Percentiles rank a stretch among this genome's conserved stretches.
These are phyloP conservation scores for Amphiduros pacificus DNA, from an alignment of 2,888 invertebrate species.

Conservation along the genomic window DNA sequence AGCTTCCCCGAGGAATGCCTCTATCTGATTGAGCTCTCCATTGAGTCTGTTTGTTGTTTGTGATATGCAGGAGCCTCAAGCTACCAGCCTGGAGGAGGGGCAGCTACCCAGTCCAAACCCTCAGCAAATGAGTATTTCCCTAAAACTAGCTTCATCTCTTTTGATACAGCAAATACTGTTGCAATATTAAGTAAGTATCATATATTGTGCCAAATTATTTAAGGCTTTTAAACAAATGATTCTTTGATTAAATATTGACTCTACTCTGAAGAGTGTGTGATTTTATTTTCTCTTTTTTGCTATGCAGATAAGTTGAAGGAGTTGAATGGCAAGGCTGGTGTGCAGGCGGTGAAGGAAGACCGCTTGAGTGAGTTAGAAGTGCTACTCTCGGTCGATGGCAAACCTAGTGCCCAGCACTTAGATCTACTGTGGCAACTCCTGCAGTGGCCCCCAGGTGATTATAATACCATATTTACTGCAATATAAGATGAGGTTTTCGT, in stretches of 20 bases:
- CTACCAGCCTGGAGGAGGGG: slow-evolving; percentile 27
- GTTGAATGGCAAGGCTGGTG: slow-evolving; percentile 43
- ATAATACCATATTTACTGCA: neutral
- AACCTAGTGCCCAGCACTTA: slow-evolving; percentile 61
- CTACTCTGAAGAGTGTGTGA: neutral
- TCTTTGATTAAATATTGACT: neutral
- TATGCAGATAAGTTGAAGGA: slow-evolving; percentile 48
- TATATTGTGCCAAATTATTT: neutral
- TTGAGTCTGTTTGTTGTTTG: no score
- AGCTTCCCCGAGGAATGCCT: no score
- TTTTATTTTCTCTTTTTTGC: neutral
- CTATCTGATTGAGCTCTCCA: no score
- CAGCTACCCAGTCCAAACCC: neutral
- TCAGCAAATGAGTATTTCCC: slow-evolving; percentile 61
- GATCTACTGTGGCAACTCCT: slow-evolving; percentile 68
- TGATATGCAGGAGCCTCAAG: slow-evolving; percentile 35
- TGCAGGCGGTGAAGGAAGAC: slow-evolving; percentile 62
- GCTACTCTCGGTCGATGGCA: slow-evolving; percentile 50
- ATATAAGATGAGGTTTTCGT: no score
- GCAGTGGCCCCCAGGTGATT: slow-evolving; percentile 73
- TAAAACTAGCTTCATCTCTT: slow-evolving; percentile 67
- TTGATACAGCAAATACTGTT: slow-evolving; percentile 64
- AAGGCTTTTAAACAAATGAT: neutral
- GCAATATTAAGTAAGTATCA: slow-evolving; percentile 67
- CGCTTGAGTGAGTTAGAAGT: slow-evolving; percentile 64